These are phyloP conservation scores for Diarsia mendica DNA, from an alignment of 2,888 invertebrate species.

Conservation along the genomic window DNA sequence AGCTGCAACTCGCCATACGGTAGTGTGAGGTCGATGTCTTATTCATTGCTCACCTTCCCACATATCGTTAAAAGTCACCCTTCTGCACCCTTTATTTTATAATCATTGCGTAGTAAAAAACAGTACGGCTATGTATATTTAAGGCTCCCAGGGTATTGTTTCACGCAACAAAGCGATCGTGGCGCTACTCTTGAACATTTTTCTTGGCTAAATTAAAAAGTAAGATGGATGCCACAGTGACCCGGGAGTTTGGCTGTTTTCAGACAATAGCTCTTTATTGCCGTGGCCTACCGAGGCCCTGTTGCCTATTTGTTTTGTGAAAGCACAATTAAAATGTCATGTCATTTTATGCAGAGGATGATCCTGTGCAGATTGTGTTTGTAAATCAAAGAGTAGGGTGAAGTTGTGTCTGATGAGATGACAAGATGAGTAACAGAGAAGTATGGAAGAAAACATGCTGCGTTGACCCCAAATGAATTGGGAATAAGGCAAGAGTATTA, in stretches of 20 bases:
- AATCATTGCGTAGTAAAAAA: slow-evolving; percentile 47
- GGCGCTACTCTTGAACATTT: slow-evolving; percentile 34
- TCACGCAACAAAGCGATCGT: slow-evolving; percentile 48
- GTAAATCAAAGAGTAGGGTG: neutral
- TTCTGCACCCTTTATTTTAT: slow-evolving; percentile 25
- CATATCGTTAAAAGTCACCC: neutral
- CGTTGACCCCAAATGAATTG: no score
- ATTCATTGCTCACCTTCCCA: no score
- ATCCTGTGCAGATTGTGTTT: neutral
- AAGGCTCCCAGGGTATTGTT: slow-evolving; percentile 40
- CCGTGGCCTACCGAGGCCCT: neutral
- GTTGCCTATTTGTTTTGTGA: neutral
- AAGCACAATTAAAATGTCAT: neutral
- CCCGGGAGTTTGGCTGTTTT: slow-evolving; percentile 13
- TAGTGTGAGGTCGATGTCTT: neutral
- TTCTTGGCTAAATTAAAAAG: slow-evolving; percentile 55
- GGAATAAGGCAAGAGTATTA: no score
- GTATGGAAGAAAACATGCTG: no score
- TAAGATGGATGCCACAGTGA: slow-evolving; percentile 26
- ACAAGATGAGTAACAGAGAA: no score
- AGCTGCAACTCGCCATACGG: no score
- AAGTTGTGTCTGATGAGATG: no score
- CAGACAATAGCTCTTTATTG: slow-evolving; percentile 35
- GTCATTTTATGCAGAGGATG: neutral
- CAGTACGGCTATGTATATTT: slow-evolving; percentile 42